Conservation (phyloP, 2,113 vertebrate species). For the Ptyas mucosa region DNA sequence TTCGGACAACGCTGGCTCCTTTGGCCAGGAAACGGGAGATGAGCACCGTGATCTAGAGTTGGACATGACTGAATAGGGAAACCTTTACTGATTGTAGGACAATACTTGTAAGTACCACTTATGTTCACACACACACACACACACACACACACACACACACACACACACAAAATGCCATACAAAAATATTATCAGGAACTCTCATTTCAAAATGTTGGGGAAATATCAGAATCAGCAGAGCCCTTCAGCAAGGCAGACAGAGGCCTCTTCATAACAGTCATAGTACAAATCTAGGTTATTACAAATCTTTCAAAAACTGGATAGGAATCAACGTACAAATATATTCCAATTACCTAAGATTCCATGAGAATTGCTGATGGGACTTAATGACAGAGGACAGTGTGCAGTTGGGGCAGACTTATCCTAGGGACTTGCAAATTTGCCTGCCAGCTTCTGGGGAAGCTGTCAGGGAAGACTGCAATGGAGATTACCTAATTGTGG, state of each 20-base stretch:
- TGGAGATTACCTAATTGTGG: background rate
- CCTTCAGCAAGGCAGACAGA: background rate
- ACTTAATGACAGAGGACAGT: background rate
- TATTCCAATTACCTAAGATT: background rate
- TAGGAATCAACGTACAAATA: background rate
- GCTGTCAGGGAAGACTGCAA: background rate
- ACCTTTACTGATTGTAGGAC: background rate
- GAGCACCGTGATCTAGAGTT: background rate
- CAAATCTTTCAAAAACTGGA: background rate
- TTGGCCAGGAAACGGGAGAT: background rate
- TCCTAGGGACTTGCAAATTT: background rate
- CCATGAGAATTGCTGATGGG: background rate
- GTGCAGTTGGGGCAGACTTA: background rate
- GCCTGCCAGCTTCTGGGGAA: background rate
- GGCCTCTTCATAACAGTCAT: background rate
- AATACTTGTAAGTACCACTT: background rate
- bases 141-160: background rate
- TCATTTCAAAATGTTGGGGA: background rate
- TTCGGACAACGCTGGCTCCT: background rate
- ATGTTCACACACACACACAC: background rate
- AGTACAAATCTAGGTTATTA: background rate
- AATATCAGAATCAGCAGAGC: background rate
- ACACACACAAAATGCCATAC: background rate
- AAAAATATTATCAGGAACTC: background rate
- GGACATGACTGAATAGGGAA: background rate